Conservation (phyloP, 2,113 vertebrate genomes). For the Raja brachyura region DNA sequence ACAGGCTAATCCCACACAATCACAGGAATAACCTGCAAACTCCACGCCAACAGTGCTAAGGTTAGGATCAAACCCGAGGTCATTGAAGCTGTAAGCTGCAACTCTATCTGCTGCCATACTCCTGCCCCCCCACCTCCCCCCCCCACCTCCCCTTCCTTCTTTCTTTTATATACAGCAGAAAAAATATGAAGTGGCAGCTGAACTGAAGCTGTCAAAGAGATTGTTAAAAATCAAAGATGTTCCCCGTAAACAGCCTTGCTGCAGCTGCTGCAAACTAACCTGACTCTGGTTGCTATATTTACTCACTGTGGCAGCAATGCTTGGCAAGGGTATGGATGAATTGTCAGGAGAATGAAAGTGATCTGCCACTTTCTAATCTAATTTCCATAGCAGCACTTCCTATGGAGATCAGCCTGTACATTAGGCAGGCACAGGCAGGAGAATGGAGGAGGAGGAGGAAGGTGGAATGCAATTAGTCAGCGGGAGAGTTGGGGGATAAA, state of each 20-base stretch:
- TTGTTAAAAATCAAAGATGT: not conserved
- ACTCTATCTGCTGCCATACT: no score
- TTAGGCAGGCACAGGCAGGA: not conserved
- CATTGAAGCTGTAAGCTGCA: no score
- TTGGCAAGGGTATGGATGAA: not conserved
- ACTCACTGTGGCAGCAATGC: not conserved
- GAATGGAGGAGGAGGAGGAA: not conserved
- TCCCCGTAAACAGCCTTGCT: not conserved
- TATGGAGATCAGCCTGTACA: not conserved
- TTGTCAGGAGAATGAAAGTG: constrained; percentile 2
- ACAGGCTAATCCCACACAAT: no score
- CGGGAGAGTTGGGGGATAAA: not conserved
- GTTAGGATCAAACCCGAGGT: no score
- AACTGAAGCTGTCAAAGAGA: not conserved
- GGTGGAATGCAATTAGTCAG: not conserved
- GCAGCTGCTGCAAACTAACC: not conserved
- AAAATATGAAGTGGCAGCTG: not conserved
- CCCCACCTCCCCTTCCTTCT: not conserved
- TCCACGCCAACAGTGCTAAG: no score
- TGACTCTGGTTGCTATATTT: not conserved
- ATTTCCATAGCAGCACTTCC: not conserved
- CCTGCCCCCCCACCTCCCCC: no score
- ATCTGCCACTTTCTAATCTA: not conserved
- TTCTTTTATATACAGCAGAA: not conserved
- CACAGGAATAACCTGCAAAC: no score